Evolutionary conservation across 2,797 vertebrate species (phyloP).

Genomic region (Aselliscus stoliczkanus): DNA sequence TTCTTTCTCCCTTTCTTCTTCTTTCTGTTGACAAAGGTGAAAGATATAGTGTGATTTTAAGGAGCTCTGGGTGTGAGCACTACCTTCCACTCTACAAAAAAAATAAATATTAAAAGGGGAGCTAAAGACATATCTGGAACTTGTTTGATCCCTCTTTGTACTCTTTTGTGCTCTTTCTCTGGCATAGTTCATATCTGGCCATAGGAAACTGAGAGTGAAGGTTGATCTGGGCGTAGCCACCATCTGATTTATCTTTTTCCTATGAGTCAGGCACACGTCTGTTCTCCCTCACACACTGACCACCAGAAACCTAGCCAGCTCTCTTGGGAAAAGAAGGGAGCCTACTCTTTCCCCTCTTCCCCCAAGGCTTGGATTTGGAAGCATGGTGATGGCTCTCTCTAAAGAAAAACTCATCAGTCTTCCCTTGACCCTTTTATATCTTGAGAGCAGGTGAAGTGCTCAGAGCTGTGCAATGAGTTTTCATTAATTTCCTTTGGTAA

Average conservation of each 20-base stretch:
- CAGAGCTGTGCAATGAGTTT: background rate
- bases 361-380: background rate
- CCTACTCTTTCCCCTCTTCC: fast-evolving
- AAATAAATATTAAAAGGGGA: background rate
- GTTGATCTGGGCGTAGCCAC: fast-evolving
- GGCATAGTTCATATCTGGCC: background rate
- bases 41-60: background rate
- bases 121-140: background rate
- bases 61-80: background rate
- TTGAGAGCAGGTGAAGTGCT: background rate
- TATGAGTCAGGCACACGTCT: background rate
- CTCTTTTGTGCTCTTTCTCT: background rate
- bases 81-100: background rate
- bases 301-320: background rate
- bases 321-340: background rate
- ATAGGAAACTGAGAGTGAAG: background rate
- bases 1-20: background rate
- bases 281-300: background rate
- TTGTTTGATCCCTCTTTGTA: background rate
- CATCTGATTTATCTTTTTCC: background rate
- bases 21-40: background rate
- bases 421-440: background rate
- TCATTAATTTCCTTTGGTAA: background rate
- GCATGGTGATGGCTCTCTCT: background rate
- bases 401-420: background rate